These are phyloP conservation scores for Drosophila subpulchrella DNA, from an alignment of 1,140 invertebrate species.

Conservation along the genomic window DNA sequence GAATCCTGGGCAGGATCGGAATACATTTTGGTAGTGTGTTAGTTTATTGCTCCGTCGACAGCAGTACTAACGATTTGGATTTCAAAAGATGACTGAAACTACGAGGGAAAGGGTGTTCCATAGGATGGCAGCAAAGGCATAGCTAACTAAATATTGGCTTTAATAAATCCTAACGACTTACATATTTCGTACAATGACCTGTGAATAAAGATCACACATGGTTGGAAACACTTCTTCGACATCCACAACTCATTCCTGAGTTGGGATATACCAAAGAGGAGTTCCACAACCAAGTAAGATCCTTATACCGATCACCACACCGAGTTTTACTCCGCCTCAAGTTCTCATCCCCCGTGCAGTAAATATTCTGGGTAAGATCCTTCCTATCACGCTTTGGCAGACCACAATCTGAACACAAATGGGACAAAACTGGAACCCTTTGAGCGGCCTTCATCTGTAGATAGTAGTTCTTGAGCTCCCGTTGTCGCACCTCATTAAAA, in stretches of 20 bases:
- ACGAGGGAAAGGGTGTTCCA: not conserved
- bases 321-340: not conserved
- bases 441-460: conserved; percentile 13
- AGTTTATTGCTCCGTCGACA: not conserved
- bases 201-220: not conserved
- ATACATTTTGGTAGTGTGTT: conserved; percentile 30
- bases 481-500: conserved; percentile 25
- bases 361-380: conserved; percentile 10
- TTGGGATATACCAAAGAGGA: not conserved
- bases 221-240: not conserved
- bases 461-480: conserved; percentile 33
- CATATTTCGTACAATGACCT: not conserved
- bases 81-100: not conserved
- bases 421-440: not conserved
- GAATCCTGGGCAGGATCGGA: conserved; percentile 35
- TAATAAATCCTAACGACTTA: not conserved
- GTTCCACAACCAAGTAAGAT: conserved; percentile 11
- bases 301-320: not conserved
- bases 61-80: conserved; percentile 6
- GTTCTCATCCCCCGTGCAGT: conserved; percentile 13
- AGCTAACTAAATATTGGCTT: not conserved
- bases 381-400: not conserved
- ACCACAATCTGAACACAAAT: not conserved
- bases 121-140: not conserved
- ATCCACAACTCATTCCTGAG: not conserved